phyloP scores from a whole-genome alignment of 92 coral and sea anemone genomes.

The Ricordea florida region DNA sequence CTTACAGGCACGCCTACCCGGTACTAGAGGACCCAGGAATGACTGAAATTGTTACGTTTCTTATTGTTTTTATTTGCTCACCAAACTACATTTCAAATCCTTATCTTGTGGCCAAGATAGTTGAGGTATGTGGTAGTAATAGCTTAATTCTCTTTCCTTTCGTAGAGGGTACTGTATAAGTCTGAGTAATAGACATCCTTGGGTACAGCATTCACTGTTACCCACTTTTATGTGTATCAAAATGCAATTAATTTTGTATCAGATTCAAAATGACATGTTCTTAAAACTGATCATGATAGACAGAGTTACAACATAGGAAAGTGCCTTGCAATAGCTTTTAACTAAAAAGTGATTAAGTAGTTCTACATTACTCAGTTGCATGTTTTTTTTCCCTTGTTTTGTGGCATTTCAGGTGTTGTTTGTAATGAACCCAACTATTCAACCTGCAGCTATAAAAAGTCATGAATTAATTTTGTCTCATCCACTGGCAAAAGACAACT shows the following conservation, averaged over 20 bases:
- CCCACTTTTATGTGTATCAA: too few relatives aligned
- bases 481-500: conserved; percentile 65
- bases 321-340: too few relatives aligned
- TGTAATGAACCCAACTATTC: conserved; percentile 88
- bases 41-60: conserved; percentile 79
- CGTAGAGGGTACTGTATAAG: too few relatives aligned
- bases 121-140: conserved; percentile 85
- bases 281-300: too few relatives aligned
- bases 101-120: conserved; percentile 93
- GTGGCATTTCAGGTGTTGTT: conserved; percentile 77
- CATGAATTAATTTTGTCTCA: conserved; percentile 85
- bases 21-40: conserved; percentile 87
- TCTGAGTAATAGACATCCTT: too few relatives aligned
- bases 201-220: too few relatives aligned
- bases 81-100: conserved; percentile 95
- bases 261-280: too few relatives aligned
- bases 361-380: neutral
- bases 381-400: neutral
- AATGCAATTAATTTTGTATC: too few relatives aligned
- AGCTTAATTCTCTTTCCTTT: too few relatives aligned
- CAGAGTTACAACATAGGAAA: too few relatives aligned
- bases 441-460: conserved; percentile 81
- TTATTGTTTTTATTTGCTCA: conserved; percentile 86
- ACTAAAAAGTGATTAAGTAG: too few relatives aligned
- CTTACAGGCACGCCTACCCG: conserved; percentile 79